Percentiles rank a stretch among this genome's conserved stretches.
Evolutionary conservation across 53 echinoderm and acorn worm genomes (phyloP).

Genomic region (Astropecten irregularis): DNA sequence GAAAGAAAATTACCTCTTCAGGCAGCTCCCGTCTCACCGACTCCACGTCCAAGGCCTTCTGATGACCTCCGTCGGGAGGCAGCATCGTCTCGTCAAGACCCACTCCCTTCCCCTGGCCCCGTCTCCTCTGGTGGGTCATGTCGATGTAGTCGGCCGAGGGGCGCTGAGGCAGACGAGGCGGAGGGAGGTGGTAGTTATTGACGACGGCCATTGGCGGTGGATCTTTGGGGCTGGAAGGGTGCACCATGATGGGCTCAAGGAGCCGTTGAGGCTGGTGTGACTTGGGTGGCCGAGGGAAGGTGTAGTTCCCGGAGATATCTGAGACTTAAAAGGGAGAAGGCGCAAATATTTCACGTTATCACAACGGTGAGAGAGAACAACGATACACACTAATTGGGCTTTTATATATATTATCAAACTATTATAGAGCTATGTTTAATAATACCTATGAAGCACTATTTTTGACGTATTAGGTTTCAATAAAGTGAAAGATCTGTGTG

Average conservation of each 20-base stretch:
- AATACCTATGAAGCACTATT: no score
- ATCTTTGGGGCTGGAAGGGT: slow-evolving; percentile 5
- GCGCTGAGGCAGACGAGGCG: slow-evolving; percentile 10
- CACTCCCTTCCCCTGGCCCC: not conserved
- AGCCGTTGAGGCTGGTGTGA: not conserved
- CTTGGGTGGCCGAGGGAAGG: slow-evolving; percentile 1
- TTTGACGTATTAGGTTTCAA: no score
- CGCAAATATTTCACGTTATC: no score
- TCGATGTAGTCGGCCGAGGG: slow-evolving; percentile 48
- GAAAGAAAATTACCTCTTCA: slow-evolving; percentile 39
- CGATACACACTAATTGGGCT: no score
- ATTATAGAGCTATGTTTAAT: no score
- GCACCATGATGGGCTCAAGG: not conserved
- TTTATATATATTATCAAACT: no score
- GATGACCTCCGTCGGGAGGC: slow-evolving; percentile 5
- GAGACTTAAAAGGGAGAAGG: no score
- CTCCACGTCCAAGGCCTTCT: slow-evolving; percentile 25
- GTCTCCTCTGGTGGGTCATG: not conserved
- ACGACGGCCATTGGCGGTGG: not conserved
- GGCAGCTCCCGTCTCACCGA: slow-evolving; percentile 4
- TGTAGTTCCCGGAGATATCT: slow-evolving; percentile 10
- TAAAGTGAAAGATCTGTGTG: no score
- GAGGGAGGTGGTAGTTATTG: not conserved
- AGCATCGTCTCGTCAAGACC: not conserved
- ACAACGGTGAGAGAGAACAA: no score